Percentiles rank a stretch among this genome's conserved stretches.
Conservation (phyloP, 2,113 vertebrate genomes). For the Piaya cayana region DNA sequence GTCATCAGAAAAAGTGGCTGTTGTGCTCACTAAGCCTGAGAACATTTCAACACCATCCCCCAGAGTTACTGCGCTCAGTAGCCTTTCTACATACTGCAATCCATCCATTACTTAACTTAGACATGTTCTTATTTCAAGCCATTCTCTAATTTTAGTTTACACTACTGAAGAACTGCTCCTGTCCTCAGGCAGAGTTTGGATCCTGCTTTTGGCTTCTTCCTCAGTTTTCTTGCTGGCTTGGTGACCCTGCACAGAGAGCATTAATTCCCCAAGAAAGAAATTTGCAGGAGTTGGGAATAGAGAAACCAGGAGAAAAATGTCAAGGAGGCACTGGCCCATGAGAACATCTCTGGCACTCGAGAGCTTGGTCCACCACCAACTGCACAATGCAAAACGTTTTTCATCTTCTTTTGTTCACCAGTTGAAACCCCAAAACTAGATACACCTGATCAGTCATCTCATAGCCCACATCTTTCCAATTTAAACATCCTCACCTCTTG, state of each 20-base stretch:
- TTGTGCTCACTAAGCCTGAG: neutral
- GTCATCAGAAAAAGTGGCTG: constrained; percentile 53
- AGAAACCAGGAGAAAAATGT: neutral
- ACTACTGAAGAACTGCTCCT: neutral
- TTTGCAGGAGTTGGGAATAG: neutral
- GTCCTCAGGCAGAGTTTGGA: neutral
- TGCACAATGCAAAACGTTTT: neutral
- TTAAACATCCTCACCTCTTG: neutral
- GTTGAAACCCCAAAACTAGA: neutral
- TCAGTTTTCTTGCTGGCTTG: neutral
- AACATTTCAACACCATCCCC: constrained; percentile 19
- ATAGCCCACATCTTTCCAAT: neutral
- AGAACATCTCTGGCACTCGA: neutral
- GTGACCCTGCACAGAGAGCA: neutral
- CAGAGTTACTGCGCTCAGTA: constrained; percentile 21
- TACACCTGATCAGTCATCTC: neutral
- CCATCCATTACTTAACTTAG: neutral
- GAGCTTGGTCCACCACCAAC: neutral
- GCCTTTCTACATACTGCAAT: neutral
- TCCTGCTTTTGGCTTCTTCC: neutral
- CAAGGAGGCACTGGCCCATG: neutral
- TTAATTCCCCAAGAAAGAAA: neutral
- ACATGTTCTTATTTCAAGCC: neutral
- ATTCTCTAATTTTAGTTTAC: neutral
- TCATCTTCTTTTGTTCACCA: neutral